These are phyloP conservation scores for Odobenus rosmarus DNA, from an alignment of 2,113 vertebrate genomes.

Conservation along the genomic window DNA sequence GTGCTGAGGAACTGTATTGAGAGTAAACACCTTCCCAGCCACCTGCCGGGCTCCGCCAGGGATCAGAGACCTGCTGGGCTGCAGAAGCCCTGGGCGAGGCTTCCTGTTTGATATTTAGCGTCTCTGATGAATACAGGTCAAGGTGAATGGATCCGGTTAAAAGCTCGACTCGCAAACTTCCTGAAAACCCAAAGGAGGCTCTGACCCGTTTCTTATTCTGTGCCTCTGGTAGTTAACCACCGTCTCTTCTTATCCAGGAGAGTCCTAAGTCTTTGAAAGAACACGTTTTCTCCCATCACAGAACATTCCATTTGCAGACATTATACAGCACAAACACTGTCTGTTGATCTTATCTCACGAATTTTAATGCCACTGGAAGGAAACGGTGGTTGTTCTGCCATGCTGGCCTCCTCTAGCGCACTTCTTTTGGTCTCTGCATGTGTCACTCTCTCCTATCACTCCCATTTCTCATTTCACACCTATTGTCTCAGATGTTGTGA, in stretches of 20 bases:
- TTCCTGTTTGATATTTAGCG: neutral
- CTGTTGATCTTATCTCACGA: constrained; percentile 34
- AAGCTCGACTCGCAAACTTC: neutral
- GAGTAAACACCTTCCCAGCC: neutral
- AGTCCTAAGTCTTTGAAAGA: constrained; percentile 21
- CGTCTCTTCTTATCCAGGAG: neutral
- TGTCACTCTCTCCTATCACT: constrained; percentile 34
- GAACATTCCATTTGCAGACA: neutral
- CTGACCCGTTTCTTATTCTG: constrained; percentile 21
- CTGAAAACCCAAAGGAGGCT: constrained; percentile 32
- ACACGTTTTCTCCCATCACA: neutral
- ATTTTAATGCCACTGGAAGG: constrained; percentile 12
- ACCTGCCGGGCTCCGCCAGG: neutral
- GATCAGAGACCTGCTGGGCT: neutral
- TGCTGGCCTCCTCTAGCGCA: neutral
- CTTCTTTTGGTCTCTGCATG: constrained; percentile 35
- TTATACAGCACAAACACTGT: neutral
- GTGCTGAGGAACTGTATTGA: neutral
- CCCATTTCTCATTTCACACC: constrained; percentile 36
- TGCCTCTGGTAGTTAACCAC: neutral
- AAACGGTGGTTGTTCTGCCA: constrained; percentile 25
- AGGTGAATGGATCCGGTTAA: constrained; percentile 10
- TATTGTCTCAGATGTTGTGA: constrained; percentile 55
- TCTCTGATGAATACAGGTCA: constrained; percentile 52
- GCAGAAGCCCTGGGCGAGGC: neutral